Base-by-base conservation (phyloP, 2,888 invertebrate genomes). In the Blomia tropicalis region DNA sequence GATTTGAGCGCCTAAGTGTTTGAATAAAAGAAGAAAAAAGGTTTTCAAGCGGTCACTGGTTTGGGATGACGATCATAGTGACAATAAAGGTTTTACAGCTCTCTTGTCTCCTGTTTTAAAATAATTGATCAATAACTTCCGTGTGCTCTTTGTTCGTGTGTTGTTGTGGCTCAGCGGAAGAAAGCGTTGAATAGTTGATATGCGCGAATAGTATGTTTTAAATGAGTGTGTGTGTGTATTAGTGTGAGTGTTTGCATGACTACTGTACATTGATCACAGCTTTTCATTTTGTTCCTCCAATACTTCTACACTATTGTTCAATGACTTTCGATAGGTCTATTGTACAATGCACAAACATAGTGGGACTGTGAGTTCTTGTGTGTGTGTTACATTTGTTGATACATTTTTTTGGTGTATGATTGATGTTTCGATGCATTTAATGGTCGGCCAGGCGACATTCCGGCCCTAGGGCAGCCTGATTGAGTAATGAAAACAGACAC, bases 1-100 rank as follows among this genome's bases (percentile, higher is more conserved):
- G n/a, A 47, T 47, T 47, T 47, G 51, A 47, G 51, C n/a, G n/a
- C 51, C 51, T 47, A 47, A 47, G 51, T 47, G 51, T 47, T 47
- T 11, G 51, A 14, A 47, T 47, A 11, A 7, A 47, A 47, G 51
- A 7, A 47, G 51, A 11, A 7, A 47, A 7, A 47, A 47, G 36
- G 36, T 36, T 7, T 36, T 17, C 36, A 36, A 36, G n/a, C n/a
- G n/a, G n/a, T n/a, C n/a, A n/a, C n/a, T n/a, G n/a, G n/a, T n/a
- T n/a, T n/a, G n/a, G n/a, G n/a, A n/a, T n/a, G n/a, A n/a, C n/a
- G n/a, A n/a, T n/a, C n/a, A n/a, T 17, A 36, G 36, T 36, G 36
- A 36, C 36, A 36, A n/a, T n/a, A n/a, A n/a, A n/a, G n/a, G n/a
- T n/a, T n/a, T n/a, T n/a, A n/a, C n/a, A n/a, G n/a, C n/a, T n/a